phyloP scores from a whole-genome alignment of 2,888 invertebrate genomes.

The Therioaphis trifolii region DNA sequence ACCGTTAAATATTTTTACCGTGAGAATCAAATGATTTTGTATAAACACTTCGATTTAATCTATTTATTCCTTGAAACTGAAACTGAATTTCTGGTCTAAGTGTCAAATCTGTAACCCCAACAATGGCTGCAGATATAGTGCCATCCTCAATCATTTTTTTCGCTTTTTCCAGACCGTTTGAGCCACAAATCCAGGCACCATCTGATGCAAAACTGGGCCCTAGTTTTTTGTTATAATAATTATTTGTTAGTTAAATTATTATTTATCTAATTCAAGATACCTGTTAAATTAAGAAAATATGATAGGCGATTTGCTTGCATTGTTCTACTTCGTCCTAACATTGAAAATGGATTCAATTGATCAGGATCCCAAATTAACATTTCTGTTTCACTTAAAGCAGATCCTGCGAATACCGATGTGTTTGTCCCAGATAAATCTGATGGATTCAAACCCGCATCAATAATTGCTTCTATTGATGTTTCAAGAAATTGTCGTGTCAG shows the following conservation, averaged over 20 bases:
- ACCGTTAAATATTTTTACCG: too few species aligned
- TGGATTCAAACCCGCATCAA: conserved; percentile 70
- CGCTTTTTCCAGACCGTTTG: conserved; percentile 73
- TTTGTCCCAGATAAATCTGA: conserved; percentile 69
- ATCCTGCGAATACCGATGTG: conserved; percentile 70
- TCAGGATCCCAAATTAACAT: conserved; percentile 50
- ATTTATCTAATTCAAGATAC: too few species aligned
- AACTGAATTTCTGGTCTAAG: conserved; percentile 74
- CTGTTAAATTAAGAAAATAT: conserved; percentile 74
- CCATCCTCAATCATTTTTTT: conserved; percentile 68
- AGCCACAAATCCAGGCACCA: conserved; percentile 76
- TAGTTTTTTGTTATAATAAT: too few species aligned
- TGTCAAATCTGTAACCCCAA: conserved; percentile 72
- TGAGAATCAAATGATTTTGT: too few species aligned
- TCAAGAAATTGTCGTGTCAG: conserved; percentile 70
- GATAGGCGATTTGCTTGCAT: conserved; percentile 76
- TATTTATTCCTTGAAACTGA: conserved; percentile 74
- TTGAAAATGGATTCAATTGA: conserved; percentile 72
- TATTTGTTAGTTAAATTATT: too few species aligned
- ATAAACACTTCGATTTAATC: conserved; percentile 39
- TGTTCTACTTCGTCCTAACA: conserved; percentile 75
- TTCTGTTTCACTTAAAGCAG: conserved; percentile 70
- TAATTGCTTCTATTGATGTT: conserved; percentile 70
- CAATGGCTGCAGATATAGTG: conserved; percentile 72
- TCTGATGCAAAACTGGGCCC: conserved; percentile 75